phyloP scores from a whole-genome alignment of 2,888 invertebrate species.

The Drosophila tripunctata region DNA sequence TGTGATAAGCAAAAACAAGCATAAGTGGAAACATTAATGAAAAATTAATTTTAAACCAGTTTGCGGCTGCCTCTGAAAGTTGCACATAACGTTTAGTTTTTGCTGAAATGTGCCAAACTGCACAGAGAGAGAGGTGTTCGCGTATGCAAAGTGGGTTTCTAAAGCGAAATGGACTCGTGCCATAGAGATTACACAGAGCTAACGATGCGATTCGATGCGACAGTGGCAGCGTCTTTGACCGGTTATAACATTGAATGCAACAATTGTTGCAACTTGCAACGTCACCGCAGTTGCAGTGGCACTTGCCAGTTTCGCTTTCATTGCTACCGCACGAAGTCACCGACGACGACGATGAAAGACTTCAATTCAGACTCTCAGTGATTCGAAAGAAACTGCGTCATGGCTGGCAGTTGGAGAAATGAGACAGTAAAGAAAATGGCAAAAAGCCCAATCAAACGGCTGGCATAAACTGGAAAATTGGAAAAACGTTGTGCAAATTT shows the following conservation, averaged over 20 bases:
- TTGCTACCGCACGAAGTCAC: constrained; percentile 44
- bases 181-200: constrained; percentile 19
- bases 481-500: constrained; percentile 68
- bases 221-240: constrained; percentile 56
- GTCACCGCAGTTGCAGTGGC: constrained; percentile 52
- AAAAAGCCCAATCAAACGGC: constrained; percentile 45
- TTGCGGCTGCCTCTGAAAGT: constrained; percentile 47
- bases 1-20: constrained; percentile 23
- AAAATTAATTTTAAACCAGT: constrained; percentile 59
- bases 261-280: constrained; percentile 55
- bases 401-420: constrained; percentile 37
- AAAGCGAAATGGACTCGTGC: constrained; percentile 53
- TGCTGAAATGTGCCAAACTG: constrained; percentile 59
- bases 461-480: constrained; percentile 71
- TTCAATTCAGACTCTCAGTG: not conserved
- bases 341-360: constrained; percentile 27
- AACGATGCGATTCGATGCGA: not conserved
- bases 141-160: constrained; percentile 76
- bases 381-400: constrained; percentile 29
- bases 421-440: constrained; percentile 54
- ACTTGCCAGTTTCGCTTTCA: constrained; percentile 68
- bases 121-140: constrained; percentile 28
- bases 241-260: constrained; percentile 70
- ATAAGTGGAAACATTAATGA: constrained; percentile 27
- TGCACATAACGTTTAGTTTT: constrained; percentile 20